Percentiles rank a stretch among this genome's conserved stretches.
These are phyloP conservation scores for Stegostoma tigrinum DNA, from an alignment of 2,113 vertebrate genomes.

Conservation along the genomic window DNA sequence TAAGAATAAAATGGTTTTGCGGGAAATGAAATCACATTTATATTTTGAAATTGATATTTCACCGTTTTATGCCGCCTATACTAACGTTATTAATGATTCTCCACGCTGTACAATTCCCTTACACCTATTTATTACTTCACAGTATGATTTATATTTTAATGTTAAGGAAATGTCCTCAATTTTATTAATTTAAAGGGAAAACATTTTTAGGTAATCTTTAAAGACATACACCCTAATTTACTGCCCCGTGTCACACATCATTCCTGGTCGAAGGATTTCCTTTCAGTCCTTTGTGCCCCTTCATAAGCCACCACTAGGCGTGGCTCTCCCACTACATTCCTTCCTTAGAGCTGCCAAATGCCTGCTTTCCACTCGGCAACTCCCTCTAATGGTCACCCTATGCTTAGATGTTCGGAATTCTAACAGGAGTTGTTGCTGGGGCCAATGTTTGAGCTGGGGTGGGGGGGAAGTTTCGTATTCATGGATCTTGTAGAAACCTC, in stretches of 20 bases:
- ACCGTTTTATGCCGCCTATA: slow-evolving; percentile 2
- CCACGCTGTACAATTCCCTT: background rate
- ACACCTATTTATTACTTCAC: slow-evolving; percentile 10
- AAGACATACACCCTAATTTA: background rate
- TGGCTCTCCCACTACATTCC: background rate
- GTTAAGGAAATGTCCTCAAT: background rate
- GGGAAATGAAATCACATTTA: slow-evolving; percentile 33
- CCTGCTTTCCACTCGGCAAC: background rate
- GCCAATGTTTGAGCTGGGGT: background rate
- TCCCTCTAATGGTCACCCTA: background rate
- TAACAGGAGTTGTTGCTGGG: background rate
- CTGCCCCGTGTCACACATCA: background rate
- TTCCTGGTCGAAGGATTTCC: background rate
- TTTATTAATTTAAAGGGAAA: background rate
- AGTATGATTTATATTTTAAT: slow-evolving; percentile 20
- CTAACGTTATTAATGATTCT: slow-evolving; percentile 20
- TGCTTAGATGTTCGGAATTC: background rate
- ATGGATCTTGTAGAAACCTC: background rate
- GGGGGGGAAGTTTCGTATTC: background rate
- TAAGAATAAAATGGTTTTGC: slow-evolving; percentile 27
- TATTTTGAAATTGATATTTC: slow-evolving; percentile 30
- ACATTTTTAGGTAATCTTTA: background rate
- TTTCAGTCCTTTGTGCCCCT: background rate
- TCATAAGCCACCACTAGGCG: background rate
- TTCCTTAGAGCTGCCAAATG: background rate